These are phyloP conservation scores for Drosophila paranaensis DNA, from an alignment of 2,888 invertebrate species.

Conservation along the genomic window DNA sequence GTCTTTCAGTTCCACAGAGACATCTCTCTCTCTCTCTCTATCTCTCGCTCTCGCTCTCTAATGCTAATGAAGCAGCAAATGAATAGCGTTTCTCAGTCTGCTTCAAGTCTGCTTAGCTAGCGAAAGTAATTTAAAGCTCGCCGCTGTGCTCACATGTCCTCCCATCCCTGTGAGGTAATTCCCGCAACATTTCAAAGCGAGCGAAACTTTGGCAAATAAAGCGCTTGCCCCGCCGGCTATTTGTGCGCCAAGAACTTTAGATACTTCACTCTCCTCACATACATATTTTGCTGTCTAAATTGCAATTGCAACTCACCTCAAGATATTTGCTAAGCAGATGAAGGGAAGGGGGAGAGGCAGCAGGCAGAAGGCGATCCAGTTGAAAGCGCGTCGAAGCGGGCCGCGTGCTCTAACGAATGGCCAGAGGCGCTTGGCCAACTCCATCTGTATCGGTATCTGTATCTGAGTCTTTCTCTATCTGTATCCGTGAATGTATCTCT, in stretches of 20 bases:
- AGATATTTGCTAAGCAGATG: conserved; percentile 11
- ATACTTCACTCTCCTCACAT: conserved; percentile 8
- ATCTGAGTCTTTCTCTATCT: background rate
- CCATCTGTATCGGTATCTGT: background rate
- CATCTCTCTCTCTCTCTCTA: background rate
- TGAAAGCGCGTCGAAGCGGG: conserved; percentile 58
- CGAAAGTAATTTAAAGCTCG: conserved; percentile 31
- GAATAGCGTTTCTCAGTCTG: background rate
- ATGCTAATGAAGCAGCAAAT: background rate
- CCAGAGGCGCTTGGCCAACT: conserved; percentile 38
- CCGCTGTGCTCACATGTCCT: conserved; percentile 16
- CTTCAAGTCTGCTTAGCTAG: conserved; percentile 1
- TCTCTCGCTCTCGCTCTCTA: background rate
- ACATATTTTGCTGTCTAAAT: conserved; percentile 4
- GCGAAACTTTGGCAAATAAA: conserved; percentile 43
- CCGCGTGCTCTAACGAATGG: conserved; percentile 62
- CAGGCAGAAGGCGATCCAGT: conserved; percentile 1
- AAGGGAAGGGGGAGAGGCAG: background rate
- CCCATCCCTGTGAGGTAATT: conserved; percentile 12
- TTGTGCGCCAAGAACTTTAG: conserved; percentile 46
- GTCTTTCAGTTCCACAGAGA: background rate
- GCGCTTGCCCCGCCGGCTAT: conserved; percentile 52
- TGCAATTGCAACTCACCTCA: conserved; percentile 37
- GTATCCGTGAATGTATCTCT: conserved; percentile 13
- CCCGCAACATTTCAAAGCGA: conserved; percentile 36